phyloP scores from a whole-genome alignment of 1,140 invertebrate species.

The Drosophila nasuta region DNA sequence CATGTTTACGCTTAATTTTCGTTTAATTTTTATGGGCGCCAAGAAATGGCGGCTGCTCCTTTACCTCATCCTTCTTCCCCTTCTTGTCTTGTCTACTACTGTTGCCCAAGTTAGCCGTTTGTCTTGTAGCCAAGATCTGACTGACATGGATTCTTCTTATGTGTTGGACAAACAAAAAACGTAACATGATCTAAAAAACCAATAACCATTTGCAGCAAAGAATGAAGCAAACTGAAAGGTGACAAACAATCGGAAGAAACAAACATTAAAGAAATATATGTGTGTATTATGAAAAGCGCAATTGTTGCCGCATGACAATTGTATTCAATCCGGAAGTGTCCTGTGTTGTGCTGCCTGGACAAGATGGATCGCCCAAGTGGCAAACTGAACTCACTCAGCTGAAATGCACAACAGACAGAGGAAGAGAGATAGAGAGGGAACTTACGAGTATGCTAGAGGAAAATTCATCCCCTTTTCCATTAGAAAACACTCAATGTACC shows the following conservation, averaged over 20 bases:
- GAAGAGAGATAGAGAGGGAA: not conserved
- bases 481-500: slow-evolving; percentile 7
- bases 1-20: slow-evolving; percentile 83
- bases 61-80: too few relatives aligned
- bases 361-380: slow-evolving; percentile 70
- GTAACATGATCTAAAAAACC: slow-evolving; percentile 83
- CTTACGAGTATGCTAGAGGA: slow-evolving; percentile 4
- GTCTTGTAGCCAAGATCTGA: slow-evolving; percentile 24
- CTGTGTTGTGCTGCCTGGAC: slow-evolving; percentile 63
- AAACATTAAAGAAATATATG: slow-evolving; percentile 34
- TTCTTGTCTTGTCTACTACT: slow-evolving; percentile 4
- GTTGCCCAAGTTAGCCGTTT: slow-evolving; percentile 60
- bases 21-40: slow-evolving; percentile 81
- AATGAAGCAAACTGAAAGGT: slow-evolving; percentile 43
- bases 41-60: slow-evolving; percentile 51
- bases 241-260: slow-evolving; percentile 68
- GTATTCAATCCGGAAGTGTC: slow-evolving; percentile 80
- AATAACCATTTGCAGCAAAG: slow-evolving; percentile 50
- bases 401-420: not conserved
- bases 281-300: slow-evolving; percentile 54
- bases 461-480: slow-evolving; percentile 31
- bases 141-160: slow-evolving; percentile 30
- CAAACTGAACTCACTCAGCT: slow-evolving; percentile 1
- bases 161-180: slow-evolving; percentile 49
- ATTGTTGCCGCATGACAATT: slow-evolving; percentile 75